phyloP scores from a whole-genome alignment of 2,888 invertebrate genomes.

The Automeris io region DNA sequence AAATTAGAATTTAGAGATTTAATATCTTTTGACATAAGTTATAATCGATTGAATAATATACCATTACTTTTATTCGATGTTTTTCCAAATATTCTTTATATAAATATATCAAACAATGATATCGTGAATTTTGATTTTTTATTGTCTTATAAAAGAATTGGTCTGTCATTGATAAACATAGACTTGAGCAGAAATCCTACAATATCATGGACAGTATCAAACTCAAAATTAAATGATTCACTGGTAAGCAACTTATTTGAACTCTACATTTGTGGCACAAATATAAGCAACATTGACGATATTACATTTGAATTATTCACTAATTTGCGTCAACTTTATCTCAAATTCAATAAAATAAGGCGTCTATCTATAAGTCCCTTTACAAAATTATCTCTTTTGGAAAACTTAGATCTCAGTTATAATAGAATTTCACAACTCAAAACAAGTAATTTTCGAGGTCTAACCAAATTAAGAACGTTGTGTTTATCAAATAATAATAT shows the following conservation, averaged over 20 bases:
- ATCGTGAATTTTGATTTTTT: conserved; percentile 60
- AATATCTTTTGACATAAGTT: conserved; percentile 57
- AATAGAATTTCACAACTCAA: conserved; percentile 90
- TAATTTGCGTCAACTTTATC: conserved; percentile 85
- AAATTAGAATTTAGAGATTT: conserved; percentile 52
- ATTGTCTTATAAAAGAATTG: conserved; percentile 39
- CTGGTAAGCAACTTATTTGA: conserved; percentile 59
- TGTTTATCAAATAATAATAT: conserved; percentile 91
- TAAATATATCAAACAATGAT: conserved; percentile 62
- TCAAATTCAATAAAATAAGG: conserved; percentile 85
- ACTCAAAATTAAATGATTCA: conserved; percentile 46
- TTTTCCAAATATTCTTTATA: conserved; percentile 62
- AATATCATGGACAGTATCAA: conserved; percentile 45
- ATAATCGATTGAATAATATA: conserved; percentile 50
- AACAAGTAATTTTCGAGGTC: conserved; percentile 88
- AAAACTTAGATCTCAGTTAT: conserved; percentile 87
- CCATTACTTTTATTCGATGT: conserved; percentile 53
- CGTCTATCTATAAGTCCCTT: conserved; percentile 91
- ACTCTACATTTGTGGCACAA: conserved; percentile 60
- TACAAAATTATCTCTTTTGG: conserved; percentile 82
- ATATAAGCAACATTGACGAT: conserved; percentile 75
- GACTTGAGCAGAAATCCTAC: conserved; percentile 65
- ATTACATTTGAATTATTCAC: conserved; percentile 86
- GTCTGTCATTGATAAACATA: conserved; percentile 52
- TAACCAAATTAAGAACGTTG: conserved; percentile 83